Conservation (phyloP, 35 echinoderm and acorn worm species). For the Patiria miniata region DNA sequence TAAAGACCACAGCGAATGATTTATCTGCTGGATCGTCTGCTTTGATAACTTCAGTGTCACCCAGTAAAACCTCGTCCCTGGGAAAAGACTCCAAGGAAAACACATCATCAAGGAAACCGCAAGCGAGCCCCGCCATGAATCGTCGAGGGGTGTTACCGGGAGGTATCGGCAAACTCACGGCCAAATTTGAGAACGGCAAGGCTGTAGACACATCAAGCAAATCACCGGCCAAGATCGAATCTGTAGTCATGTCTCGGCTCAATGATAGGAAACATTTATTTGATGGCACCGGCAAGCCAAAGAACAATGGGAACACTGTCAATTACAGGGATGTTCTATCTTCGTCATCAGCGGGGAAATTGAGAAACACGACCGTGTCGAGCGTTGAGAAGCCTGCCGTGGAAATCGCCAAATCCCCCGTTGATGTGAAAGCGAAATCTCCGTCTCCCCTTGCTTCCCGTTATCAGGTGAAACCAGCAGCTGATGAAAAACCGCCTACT, state of each 20-base stretch:
- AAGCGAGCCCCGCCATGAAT: slow-evolving; percentile 58
- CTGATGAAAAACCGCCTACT: slow-evolving; percentile 54
- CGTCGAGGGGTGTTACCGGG: slow-evolving; percentile 39
- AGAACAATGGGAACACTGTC: not conserved
- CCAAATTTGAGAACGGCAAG: slow-evolving; percentile 70
- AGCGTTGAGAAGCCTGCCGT: not conserved
- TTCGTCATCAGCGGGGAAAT: not conserved
- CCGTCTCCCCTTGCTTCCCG: slow-evolving; percentile 37
- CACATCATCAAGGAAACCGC: not conserved
- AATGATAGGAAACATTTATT: slow-evolving; percentile 31
- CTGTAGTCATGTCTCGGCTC: not conserved
- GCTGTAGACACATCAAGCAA: slow-evolving; percentile 23
- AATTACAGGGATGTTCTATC: not conserved
- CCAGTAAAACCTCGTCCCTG: not conserved
- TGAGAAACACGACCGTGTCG: not conserved
- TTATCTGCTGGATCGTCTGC: not conserved
- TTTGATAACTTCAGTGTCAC: slow-evolving; percentile 4
- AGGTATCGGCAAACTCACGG: slow-evolving; percentile 69
- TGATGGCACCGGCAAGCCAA: not conserved
- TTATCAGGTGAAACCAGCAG: slow-evolving; percentile 37
- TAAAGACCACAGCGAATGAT: slow-evolving; percentile 13
- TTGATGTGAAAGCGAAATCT: not conserved
- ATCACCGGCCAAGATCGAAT: not conserved
- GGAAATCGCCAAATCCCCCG: slow-evolving; percentile 21
- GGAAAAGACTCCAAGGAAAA: slow-evolving; percentile 1